Base-by-base conservation (phyloP, 2,888 invertebrate genomes). In the Pogonocherus hispidulus region DNA sequence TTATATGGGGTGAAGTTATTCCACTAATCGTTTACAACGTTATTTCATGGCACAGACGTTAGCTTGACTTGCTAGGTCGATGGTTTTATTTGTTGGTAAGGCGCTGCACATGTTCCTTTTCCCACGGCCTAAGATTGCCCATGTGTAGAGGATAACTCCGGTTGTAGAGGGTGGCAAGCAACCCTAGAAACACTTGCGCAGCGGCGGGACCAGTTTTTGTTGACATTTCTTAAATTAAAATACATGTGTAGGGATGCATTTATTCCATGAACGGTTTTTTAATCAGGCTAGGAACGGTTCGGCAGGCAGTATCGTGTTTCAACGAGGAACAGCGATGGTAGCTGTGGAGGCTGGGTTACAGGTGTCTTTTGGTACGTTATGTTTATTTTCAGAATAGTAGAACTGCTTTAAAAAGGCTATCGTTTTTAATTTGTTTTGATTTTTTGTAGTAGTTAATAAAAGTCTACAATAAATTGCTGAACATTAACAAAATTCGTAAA, bases 71-170 rank as follows among this genome's bases (percentile, higher is more conserved):
- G 56, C 59, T 27, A 63, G 62, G 66, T 35, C 59, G 75, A 75
- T 79, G 82, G 77, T 78, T 78, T 79, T 76, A 78, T 78, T 78
- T 80, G 73, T 73, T 79, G 81, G 78, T 76, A 80, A 47, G 63
- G 27, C 69, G 66, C 60, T 80, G 78, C 83, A 83, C 83, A 83
- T 83, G 83, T 82, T 82, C 78, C 63, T 73, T 78, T 82, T 83
- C 82, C 83, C 83, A 82, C 82, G 82, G 79, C 77, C 76, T 71
- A 71, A 80, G 79, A 76, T 79, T 76, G 79, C 78, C 79, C 82
- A 81, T 81, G 80, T 81, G 80, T 71, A 76, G 76, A 76, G 78
- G 78, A 76, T 78, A 75, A 66, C 51, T 59, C 68, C 66, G 70
- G 77, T 76, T 77, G 76, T 75, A 67, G 75, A 77, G 80, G 79